Evolutionary conservation across 2,888 invertebrate genomes (phyloP).

Genomic region (Oscheius sp.): DNA sequence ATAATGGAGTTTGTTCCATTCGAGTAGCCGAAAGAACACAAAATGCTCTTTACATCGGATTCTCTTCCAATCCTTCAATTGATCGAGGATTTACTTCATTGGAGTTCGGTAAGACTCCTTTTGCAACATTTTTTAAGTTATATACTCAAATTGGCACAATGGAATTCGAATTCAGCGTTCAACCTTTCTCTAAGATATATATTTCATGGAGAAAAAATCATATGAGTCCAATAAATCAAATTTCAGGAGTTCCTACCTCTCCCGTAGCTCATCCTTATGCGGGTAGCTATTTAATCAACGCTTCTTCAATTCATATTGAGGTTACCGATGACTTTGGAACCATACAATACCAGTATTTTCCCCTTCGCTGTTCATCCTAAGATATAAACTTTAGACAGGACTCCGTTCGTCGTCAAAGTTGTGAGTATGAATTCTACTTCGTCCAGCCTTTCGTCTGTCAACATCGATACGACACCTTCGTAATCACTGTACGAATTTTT

Average conservation of each 20-base stretch:
- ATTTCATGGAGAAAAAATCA: too few relatives aligned
- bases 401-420: too few relatives aligned
- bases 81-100: conserved; percentile 35
- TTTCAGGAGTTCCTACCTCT: conserved; percentile 6
- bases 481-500: conserved; percentile 8
- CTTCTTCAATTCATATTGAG: background rate
- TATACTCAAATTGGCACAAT: too few relatives aligned
- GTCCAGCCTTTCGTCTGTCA: conserved; percentile 30
- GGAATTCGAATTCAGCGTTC: too few relatives aligned
- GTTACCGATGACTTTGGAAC: background rate
- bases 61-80: conserved; percentile 44
- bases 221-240: too few relatives aligned
- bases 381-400: background rate
- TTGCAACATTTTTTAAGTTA: too few relatives aligned
- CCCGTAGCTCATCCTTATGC: conserved; percentile 17
- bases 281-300: conserved; percentile 5
- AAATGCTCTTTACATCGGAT: conserved; percentile 41
- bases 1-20: background rate
- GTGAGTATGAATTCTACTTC: conserved; percentile 37
- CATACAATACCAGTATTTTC: background rate
- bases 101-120: conserved; percentile 32
- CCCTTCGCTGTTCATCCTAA: background rate
- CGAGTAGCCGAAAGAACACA: conserved; percentile 38
- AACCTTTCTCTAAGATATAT: too few relatives aligned
- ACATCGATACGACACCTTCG: background rate